phyloP scores from a whole-genome alignment of 2,888 invertebrate genomes.

The Byasa hedistus region DNA sequence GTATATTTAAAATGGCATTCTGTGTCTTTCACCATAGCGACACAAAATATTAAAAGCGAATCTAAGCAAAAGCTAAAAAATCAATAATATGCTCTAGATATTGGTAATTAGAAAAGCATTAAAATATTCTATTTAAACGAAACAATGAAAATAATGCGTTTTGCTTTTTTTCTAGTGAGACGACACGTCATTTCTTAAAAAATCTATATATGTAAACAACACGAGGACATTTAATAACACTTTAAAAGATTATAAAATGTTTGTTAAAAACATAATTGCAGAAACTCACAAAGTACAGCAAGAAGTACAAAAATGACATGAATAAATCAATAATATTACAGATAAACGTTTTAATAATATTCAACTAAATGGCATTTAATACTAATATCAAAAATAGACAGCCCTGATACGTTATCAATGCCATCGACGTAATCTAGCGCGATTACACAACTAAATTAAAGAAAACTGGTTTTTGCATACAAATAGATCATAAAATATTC shows the following conservation, averaged over 20 bases:
- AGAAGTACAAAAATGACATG: no score
- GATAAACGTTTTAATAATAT: no score
- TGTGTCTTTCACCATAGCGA: no score
- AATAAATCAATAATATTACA: no score
- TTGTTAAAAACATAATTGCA: no score
- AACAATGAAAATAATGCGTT: background rate
- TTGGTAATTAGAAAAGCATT: background rate
- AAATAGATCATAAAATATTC: background rate
- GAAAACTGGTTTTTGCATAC: background rate
- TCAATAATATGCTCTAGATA: no score
- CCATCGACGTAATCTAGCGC: constrained; percentile 9
- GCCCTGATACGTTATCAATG: background rate
- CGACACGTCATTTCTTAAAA: background rate
- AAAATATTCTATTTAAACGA: background rate
- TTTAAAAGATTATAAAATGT: no score
- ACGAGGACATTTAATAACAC: no score
- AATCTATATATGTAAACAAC: background rate
- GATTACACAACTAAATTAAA: constrained; percentile 8
- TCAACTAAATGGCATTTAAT: background rate
- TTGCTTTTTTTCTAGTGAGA: background rate
- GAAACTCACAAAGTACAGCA: no score
- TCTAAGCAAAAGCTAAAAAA: no score
- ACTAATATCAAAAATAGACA: background rate
- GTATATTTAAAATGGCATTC: no score
- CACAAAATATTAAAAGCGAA: no score